Conservation (phyloP, 2,888 invertebrate genomes). For the Brassicogethes aeneus region DNA sequence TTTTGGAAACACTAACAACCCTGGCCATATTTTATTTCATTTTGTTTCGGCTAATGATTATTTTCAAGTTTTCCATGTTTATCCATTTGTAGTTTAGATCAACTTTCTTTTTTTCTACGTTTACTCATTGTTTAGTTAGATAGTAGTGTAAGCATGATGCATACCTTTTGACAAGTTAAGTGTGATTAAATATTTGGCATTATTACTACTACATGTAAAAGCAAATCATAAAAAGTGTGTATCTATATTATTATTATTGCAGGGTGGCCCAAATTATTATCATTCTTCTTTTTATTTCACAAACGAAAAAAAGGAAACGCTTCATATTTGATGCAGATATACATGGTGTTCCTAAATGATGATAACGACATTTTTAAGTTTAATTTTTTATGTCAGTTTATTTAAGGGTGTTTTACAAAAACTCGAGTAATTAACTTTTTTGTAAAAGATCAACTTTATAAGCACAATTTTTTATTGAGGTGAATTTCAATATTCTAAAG, state of each 20-base stretch:
- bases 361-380: too few relatives aligned
- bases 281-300: too few relatives aligned
- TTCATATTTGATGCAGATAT: too few relatives aligned
- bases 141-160: slow-evolving; percentile 12
- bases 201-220: slow-evolving; percentile 23
- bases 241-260: slow-evolving; percentile 5
- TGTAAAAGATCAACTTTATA: too few relatives aligned
- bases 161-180: slow-evolving; percentile 7
- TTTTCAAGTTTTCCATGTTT: slow-evolving; percentile 12
- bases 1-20: slow-evolving; percentile 13
- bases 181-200: slow-evolving; percentile 23
- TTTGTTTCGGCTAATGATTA: slow-evolving; percentile 7
- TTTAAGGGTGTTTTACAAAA: too few relatives aligned
- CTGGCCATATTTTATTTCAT: slow-evolving; percentile 13
- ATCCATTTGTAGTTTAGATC: slow-evolving; percentile 16
- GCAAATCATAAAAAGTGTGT: slow-evolving; percentile 13
- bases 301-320: too few relatives aligned
- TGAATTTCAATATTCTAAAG: too few relatives aligned
- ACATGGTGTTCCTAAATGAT: too few relatives aligned
- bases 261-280: too few relatives aligned
- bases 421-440: too few relatives aligned
- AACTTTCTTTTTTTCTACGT: slow-evolving; percentile 6
- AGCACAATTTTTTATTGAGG: too few relatives aligned
- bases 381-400: too few relatives aligned
- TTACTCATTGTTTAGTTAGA: slow-evolving; percentile 2